Percentiles rank a stretch among this genome's conserved stretches.
Conservation (phyloP, 2,797 vertebrate genomes). For the Petrocephalus schoutedeni region DNA sequence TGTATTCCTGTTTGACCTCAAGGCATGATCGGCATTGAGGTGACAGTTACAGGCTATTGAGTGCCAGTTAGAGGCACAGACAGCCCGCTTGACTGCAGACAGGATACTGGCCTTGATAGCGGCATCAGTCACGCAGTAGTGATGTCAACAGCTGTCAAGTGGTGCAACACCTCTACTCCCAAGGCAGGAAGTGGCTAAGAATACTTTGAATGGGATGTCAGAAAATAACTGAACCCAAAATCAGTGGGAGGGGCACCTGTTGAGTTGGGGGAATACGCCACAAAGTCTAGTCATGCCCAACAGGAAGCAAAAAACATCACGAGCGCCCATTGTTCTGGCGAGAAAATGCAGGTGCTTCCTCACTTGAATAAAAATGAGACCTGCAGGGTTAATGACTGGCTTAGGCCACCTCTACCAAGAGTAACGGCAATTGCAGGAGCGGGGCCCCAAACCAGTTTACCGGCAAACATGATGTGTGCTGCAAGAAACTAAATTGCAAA, state of each 20-base stretch:
- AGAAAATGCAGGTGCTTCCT: constrained; percentile 56
- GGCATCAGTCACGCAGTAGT: constrained; percentile 23
- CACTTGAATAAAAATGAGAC: constrained; percentile 8
- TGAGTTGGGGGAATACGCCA: background rate
- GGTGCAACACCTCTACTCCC: constrained; percentile 25
- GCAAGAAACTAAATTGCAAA: background rate
- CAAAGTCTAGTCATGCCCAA: background rate
- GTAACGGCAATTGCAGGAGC: constrained; percentile 18
- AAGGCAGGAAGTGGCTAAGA: constrained; percentile 42
- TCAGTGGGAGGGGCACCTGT: constrained; percentile 36
- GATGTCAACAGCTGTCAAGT: constrained; percentile 20
- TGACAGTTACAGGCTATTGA: background rate
- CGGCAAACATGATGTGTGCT: background rate
- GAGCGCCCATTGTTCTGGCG: constrained; percentile 45
- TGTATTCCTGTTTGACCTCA: background rate
- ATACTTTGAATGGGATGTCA: constrained; percentile 29
- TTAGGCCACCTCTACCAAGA: constrained; percentile 10
- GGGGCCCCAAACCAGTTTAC: background rate
- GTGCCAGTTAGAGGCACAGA: background rate
- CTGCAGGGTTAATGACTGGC: background rate
- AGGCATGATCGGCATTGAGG: background rate
- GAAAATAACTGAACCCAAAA: constrained; percentile 27
- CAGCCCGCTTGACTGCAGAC: constrained; percentile 14
- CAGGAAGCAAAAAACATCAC: background rate
- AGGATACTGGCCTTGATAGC: constrained; percentile 29